Percentiles rank a stretch among this genome's conserved stretches.
Conservation (phyloP, 2,113 vertebrate species). For the Amia ocellicauda region DNA sequence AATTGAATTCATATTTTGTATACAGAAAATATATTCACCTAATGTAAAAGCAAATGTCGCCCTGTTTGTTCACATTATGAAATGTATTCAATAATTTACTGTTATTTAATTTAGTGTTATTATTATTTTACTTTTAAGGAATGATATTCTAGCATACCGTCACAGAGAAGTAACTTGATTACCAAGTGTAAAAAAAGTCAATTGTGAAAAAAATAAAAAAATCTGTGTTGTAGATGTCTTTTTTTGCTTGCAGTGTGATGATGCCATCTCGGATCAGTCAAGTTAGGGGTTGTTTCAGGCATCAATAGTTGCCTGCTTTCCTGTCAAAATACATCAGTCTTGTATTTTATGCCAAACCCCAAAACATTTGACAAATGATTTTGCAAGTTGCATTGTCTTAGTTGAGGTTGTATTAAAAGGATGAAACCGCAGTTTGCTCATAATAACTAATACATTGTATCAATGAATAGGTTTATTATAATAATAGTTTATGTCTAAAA, state of each 20-base stretch:
- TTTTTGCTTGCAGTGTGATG: not conserved
- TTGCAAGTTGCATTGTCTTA: not conserved
- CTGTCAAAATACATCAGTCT: slow-evolving; percentile 22
- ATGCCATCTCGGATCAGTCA: slow-evolving; percentile 4
- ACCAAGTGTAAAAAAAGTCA: not conserved
- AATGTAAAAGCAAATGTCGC: too few relatives aligned
- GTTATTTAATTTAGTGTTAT: too few relatives aligned
- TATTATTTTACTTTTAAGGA: too few relatives aligned
- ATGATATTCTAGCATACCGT: too few relatives aligned
- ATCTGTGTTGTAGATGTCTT: not conserved
- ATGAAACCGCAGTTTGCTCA: not conserved
- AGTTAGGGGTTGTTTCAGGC: slow-evolving; percentile 18
- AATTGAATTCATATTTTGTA: too few relatives aligned
- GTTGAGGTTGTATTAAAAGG: not conserved
- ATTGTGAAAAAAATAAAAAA: not conserved
- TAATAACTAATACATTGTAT: not conserved
- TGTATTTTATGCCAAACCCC: slow-evolving; percentile 8
- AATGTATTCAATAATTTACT: too few relatives aligned
- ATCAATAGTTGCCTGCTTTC: slow-evolving; percentile 20
- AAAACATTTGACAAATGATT: slow-evolving; percentile 6
- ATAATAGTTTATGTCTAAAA: too few relatives aligned
- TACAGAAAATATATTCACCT: too few relatives aligned
- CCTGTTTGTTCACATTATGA: too few relatives aligned
- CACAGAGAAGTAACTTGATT: not conserved
- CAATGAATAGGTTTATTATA: not conserved